A percentile compares a stretch with the other conserved stretches of the same genome.
Conservation (phyloP, 2,113 vertebrate genomes). For the Tragelaphus buxtoni region DNA sequence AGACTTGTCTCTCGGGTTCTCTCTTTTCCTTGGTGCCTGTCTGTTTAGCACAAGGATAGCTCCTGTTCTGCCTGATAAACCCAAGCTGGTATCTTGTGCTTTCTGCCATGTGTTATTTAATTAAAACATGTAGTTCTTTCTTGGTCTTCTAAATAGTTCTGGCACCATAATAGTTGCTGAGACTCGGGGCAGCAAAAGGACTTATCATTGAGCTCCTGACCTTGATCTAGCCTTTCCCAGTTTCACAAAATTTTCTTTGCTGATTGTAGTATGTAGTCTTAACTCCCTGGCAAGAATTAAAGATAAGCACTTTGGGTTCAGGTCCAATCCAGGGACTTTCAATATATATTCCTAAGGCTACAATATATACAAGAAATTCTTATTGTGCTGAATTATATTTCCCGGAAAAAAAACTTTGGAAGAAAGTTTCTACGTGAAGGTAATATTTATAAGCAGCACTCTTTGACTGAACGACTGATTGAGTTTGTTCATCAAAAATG, state of each 20-base stretch:
- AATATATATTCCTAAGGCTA: neutral
- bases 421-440: constrained; percentile 18
- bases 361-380: neutral
- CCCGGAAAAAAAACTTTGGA: neutral
- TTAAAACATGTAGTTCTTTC: constrained; percentile 77
- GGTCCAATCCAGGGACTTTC: neutral
- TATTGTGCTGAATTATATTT: constrained; percentile 16
- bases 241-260: neutral
- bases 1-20: constrained; percentile 77
- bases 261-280: neutral
- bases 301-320: neutral
- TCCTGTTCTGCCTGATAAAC: constrained; percentile 72
- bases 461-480: neutral
- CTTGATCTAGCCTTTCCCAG: constrained; percentile 35
- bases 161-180: constrained; percentile 52
- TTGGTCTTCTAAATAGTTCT: constrained; percentile 72
- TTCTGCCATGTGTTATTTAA: constrained; percentile 77
- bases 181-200: constrained; percentile 25
- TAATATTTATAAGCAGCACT: neutral
- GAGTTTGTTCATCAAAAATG: neutral
- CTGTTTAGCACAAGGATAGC: constrained; percentile 74
- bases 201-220: constrained; percentile 18
- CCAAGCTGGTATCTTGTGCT: constrained; percentile 73
- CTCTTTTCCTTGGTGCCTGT: constrained; percentile 75
- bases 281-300: neutral